These are phyloP conservation scores for Busseola fusca DNA, from an alignment of 2,888 invertebrate genomes.

Conservation along the genomic window DNA sequence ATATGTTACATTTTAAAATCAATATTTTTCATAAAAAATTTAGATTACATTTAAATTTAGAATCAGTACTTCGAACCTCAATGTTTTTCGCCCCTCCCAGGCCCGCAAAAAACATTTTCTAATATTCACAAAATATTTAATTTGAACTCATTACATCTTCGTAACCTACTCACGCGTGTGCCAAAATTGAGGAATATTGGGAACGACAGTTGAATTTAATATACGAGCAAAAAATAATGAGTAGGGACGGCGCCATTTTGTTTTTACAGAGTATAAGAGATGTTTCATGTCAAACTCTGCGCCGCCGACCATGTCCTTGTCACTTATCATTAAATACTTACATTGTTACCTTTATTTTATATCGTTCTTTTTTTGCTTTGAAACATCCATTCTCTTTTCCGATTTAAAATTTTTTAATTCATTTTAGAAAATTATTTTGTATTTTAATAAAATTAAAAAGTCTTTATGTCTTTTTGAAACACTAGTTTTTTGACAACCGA, in stretches of 20 bases:
- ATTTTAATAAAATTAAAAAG: too few relatives aligned
- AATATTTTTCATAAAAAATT: too few relatives aligned
- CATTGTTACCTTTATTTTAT: background rate
- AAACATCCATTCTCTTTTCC: background rate
- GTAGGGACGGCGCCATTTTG: background rate
- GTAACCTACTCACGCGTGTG: conserved; percentile 29
- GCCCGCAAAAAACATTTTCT: background rate
- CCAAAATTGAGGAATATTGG: conserved; percentile 38
- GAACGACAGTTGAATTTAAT: conserved; percentile 41
- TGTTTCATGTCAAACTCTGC: conserved; percentile 19
- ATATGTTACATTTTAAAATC: background rate
- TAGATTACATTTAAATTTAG: too few relatives aligned
- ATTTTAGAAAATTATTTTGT: too few relatives aligned
- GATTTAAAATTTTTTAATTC: too few relatives aligned
- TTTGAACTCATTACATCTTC: conserved; percentile 15
- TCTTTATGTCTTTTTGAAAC: too few relatives aligned
- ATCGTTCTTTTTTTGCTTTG: background rate
- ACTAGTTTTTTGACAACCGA: too few relatives aligned
- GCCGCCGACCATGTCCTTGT: conserved; percentile 4
- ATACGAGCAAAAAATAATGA: conserved; percentile 37
- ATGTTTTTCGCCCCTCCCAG: too few relatives aligned
- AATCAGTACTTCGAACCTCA: too few relatives aligned
- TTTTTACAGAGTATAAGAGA: conserved; percentile 14
- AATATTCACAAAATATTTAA: conserved; percentile 21
- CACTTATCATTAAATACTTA: conserved; percentile 29